phyloP scores from a whole-genome alignment of 2,888 invertebrate species.

The Acanthosoma haemorrhoidale region DNA sequence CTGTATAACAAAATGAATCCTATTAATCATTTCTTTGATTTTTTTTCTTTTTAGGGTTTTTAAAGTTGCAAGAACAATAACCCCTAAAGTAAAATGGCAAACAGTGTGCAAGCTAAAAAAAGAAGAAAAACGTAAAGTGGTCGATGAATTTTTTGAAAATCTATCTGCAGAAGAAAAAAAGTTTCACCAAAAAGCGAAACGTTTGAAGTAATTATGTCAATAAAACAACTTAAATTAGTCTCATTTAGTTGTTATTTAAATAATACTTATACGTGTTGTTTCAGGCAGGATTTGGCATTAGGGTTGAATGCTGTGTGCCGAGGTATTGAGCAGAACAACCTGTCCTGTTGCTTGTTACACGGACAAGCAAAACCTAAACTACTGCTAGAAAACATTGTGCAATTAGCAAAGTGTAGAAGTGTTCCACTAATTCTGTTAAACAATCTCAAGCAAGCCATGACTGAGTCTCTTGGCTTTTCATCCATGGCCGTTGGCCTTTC shows the following conservation, averaged over 20 bases:
- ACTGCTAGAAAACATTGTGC: constrained; percentile 49
- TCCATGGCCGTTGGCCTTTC: constrained; percentile 50
- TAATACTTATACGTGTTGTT: neutral
- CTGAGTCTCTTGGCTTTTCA: constrained; percentile 48
- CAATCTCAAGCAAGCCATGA: constrained; percentile 45
- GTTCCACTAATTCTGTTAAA: constrained; percentile 49
- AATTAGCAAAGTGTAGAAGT: constrained; percentile 45
- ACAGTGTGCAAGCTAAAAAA: constrained; percentile 28
- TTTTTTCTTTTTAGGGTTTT: constrained; percentile 1
- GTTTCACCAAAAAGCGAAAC: constrained; percentile 1
- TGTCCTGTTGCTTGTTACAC: constrained; percentile 49
- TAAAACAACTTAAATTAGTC: neutral
- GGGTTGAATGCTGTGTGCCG: constrained; percentile 48
- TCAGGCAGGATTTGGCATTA: constrained; percentile 45
- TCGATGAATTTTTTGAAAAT: constrained; percentile 13
- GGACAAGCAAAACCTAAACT: constrained; percentile 47
- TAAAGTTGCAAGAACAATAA: neutral
- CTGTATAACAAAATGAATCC: too few relatives aligned
- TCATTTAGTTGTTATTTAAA: too few relatives aligned
- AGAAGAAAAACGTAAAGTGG: constrained; percentile 25
- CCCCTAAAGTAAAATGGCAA: constrained; percentile 14
- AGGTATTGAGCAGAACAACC: constrained; percentile 42
- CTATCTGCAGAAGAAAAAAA: constrained; percentile 15
- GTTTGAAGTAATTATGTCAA: constrained; percentile 22
- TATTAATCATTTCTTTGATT: too few relatives aligned